Evolutionary conservation across 2,113 vertebrate species (phyloP), one percentile per base, ranked within the genome.

Genomic region (Bucco capensis): DNA sequence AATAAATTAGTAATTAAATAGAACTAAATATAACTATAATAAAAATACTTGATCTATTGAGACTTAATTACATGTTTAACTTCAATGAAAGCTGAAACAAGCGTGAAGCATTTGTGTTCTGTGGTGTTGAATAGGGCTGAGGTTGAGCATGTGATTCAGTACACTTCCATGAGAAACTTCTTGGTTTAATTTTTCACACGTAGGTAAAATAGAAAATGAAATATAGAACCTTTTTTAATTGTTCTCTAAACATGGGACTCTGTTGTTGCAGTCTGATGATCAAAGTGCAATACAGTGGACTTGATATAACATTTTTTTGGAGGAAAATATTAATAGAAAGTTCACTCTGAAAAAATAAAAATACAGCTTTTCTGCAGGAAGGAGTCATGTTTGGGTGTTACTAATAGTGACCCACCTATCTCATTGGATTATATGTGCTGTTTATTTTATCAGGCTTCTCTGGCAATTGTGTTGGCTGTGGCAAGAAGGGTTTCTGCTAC

Each of bases 401-500:
- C 57, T 90, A 92, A 78, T 24, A 80, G 44, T 49, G 47, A 77
- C 8, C 12, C 19, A 38, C 42, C 19, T 93, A 54, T 91, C 80
- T 96, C 54, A 95, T 2, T 66, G 73, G 65, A 84, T 88, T 79
- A 69, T 89, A 19, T 92, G 42, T 94, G 60, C 90, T 83, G 62
- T 91, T 92, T 92, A 54, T 88, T 84, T 88, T 94, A 81, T 54
- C 82, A 99, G 99, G 99, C 33, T 99, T 99, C 94, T 99, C 98
- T 12, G 99, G 99, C 92, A 99, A 99, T 92, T 99, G 99, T 27
- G 97, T 99, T 82, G 99, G 99, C 95, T 99, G 99, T 83, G 99
- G 99, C 78, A 98, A 99, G 96, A 99, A 98, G 93, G 99, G 99
- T 47, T 99, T 99, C 95, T 99, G 99, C 51, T 99, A 99, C 96